A percentile compares a stretch with the other conserved stretches of the same genome.
Evolutionary conservation across 2,888 invertebrate genomes (phyloP).

Genomic region (Bursaphelenchus okinawaensis): DNA sequence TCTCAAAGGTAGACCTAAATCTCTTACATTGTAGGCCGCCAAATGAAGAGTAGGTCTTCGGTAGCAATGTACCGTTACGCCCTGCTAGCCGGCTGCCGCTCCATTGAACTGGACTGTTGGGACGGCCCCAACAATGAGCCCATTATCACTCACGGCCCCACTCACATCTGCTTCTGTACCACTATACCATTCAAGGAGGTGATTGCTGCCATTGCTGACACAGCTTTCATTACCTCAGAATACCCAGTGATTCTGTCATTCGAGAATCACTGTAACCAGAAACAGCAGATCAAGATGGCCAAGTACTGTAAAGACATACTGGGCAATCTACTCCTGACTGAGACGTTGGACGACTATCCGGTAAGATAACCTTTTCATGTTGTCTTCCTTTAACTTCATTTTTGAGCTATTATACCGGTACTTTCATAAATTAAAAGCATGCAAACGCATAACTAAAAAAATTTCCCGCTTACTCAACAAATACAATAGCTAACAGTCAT

Average conservation of each 20-base stretch:
- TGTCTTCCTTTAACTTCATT: too few species aligned
- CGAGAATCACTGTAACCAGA: slow-evolving; percentile 84
- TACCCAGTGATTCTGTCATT: slow-evolving; percentile 93
- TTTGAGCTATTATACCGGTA: too few species aligned
- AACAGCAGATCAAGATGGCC: slow-evolving; percentile 81
- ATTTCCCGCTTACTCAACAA: too few species aligned
- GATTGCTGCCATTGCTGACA: slow-evolving; percentile 89
- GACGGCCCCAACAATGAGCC: slow-evolving; percentile 85
- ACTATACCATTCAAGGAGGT: slow-evolving; percentile 67
- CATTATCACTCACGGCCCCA: slow-evolving; percentile 89
- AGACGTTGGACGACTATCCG: slow-evolving; percentile 76
- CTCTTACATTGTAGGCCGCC: slow-evolving; percentile 21
- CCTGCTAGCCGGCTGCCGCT: slow-evolving; percentile 88
- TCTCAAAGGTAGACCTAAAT: background rate
- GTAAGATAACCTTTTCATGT: too few species aligned
- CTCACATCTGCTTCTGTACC: slow-evolving; percentile 40
- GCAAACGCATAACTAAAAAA: too few species aligned
- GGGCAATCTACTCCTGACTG: slow-evolving; percentile 80
- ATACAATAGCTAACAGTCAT: too few species aligned
- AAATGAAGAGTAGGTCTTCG: slow-evolving; percentile 92
- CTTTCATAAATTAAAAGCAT: too few species aligned
- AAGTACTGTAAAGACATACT: slow-evolving; percentile 97
- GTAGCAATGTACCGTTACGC: slow-evolving; percentile 97
- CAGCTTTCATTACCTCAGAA: slow-evolving; percentile 94
- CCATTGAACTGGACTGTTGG: slow-evolving; percentile 99